Evolutionary conservation across 2,797 vertebrate species (phyloP).

Genomic region (Perodicticus potto): DNA sequence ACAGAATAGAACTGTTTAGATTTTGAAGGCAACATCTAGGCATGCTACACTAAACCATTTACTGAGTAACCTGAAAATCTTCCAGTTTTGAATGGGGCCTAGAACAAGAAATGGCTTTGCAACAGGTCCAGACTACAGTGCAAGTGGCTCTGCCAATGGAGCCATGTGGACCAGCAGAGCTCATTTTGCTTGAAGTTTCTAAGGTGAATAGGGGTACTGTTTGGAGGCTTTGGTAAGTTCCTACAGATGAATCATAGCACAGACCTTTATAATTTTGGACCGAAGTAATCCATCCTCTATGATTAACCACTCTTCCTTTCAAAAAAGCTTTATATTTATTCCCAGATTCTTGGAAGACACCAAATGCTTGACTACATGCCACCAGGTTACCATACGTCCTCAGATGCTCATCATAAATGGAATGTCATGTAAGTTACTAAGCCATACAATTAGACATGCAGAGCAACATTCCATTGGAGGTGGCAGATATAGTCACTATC

Average conservation of each 20-base stretch:
- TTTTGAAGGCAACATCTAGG: not conserved
- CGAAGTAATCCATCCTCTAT: not conserved
- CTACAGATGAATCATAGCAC: not conserved
- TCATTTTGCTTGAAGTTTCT: not conserved
- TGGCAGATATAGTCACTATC: not conserved
- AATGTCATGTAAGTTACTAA: not conserved
- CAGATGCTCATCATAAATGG: not conserved
- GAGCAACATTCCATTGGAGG: not conserved
- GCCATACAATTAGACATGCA: not conserved
- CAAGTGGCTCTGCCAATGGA: not conserved
- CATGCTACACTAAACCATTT: not conserved
- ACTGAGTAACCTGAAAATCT: not conserved
- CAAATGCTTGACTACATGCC: not conserved
- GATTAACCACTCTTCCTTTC: not conserved
- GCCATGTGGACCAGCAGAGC: not conserved
- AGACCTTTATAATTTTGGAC: not conserved
- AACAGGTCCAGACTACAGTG: not conserved
- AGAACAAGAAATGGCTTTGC: not conserved
- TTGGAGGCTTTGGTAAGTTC: not conserved
- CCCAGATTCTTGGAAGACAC: not conserved
- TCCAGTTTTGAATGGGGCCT: not conserved
- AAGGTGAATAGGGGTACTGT: not conserved
- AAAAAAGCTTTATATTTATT: not conserved
- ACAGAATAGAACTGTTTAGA: not conserved
- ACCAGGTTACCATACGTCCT: not conserved